phyloP scores from a whole-genome alignment of 1,140 invertebrate genomes.

The Orius laevigatus region DNA sequence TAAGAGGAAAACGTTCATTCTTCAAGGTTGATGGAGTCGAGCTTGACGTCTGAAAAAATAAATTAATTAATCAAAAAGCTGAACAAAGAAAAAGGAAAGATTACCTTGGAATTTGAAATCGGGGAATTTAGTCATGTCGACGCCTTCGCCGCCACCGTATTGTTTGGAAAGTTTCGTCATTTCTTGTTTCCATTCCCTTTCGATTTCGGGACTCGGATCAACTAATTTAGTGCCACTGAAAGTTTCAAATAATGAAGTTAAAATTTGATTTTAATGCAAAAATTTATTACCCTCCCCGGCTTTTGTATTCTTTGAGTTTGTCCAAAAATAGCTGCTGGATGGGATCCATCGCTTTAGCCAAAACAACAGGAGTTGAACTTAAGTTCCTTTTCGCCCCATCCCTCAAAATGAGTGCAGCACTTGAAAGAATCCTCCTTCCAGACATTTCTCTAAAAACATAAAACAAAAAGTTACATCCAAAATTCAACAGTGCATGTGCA shows the following conservation, averaged over 20 bases:
- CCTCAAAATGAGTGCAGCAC: neutral
- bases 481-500: too few species aligned
- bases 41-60: slow-evolving; percentile 7
- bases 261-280: neutral
- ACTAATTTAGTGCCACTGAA: slow-evolving; percentile 64
- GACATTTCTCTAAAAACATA: neutral
- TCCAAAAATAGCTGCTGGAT: slow-evolving; percentile 88
- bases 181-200: slow-evolving; percentile 56
- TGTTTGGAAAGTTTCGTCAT: slow-evolving; percentile 61
- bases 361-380: slow-evolving; percentile 44
- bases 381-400: slow-evolving; percentile 31
- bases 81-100: too few species aligned
- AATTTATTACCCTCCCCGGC: slow-evolving; percentile 43
- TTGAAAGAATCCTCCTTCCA: slow-evolving; percentile 1
- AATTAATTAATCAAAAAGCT: neutral
- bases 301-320: slow-evolving; percentile 78
- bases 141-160: slow-evolving; percentile 54
- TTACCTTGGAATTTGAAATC: slow-evolving; percentile 22
- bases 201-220: slow-evolving; percentile 56
- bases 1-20: neutral
- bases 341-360: slow-evolving; percentile 65
- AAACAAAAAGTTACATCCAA: too few species aligned
- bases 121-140: slow-evolving; percentile 83
- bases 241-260: slow-evolving; percentile 14
- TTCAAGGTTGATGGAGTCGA: slow-evolving; percentile 4